Evolutionary conservation across 2,888 invertebrate genomes (phyloP), one percentile per base, ranked within the genome.

Genomic region (Thalpophila matura): DNA sequence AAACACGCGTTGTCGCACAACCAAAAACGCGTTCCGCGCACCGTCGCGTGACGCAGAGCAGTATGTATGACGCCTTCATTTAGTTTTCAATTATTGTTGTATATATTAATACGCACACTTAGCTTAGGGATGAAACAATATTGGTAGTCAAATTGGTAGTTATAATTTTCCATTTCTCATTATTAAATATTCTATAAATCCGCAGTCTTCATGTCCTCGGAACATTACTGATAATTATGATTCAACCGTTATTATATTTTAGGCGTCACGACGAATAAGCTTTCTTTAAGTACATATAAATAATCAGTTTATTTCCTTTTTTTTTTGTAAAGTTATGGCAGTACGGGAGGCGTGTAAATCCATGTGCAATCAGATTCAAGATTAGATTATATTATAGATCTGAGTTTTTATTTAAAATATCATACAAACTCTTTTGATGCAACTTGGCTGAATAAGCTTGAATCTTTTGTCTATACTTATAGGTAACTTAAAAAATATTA

Each of bases 301-400:
- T 80, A 75, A 68, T 79, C 67, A 68, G 42, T 66, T 71, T 60
- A 45, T 46, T 61, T 46, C 31, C 33, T 33, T 77, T 72, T 66
- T 75, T 65, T 77, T 74, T 75, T 68, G 55, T 75, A 76, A 68
- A 29, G 70, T 80, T 75, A 84, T 83, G 84, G 84, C 86, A 86
- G 84, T 81, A 77, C 76, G 65, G 33, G 40, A 57, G 61, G 38
- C 16, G 60, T 72, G 61, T 74, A 59, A n/a, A n/a, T n/a, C n/a
- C n/a, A 81, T 79, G 89, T 92, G 91, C 91, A 91, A 91, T 92
- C 79, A 65, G 86, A 86, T 84, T 87, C 76, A 80, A 74, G 68
- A 76, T 81, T 79, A 67, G 58, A 61, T 69, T 56, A 60, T 71
- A 55, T 53, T 68, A 71, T 75, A 84, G 85, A 85, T 84, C 86